These are phyloP conservation scores for Arenicola marina DNA, from an alignment of 2,888 invertebrate genomes.

Conservation along the genomic window DNA sequence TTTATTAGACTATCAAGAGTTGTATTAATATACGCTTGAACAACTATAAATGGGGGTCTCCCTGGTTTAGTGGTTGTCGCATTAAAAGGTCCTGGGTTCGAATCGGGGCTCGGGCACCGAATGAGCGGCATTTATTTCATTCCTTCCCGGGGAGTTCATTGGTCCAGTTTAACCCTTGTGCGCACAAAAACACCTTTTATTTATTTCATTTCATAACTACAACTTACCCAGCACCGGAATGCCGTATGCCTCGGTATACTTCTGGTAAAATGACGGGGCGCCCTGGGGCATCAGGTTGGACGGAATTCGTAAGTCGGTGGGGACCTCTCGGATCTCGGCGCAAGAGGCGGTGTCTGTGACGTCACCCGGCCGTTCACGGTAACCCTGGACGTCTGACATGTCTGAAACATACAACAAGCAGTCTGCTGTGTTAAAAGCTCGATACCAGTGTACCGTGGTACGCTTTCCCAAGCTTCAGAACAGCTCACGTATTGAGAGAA, in stretches of 20 bases:
- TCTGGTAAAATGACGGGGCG: slow-evolving; percentile 27
- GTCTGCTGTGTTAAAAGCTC: not conserved
- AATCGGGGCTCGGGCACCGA: too few relatives aligned
- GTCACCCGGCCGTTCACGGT: not conserved
- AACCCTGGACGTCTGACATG: not conserved
- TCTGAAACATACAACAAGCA: not conserved
- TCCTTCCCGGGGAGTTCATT: too few relatives aligned
- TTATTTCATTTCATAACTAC: not conserved
- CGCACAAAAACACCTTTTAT: not conserved
- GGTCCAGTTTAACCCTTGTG: too few relatives aligned
- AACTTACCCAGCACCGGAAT: slow-evolving; percentile 34
- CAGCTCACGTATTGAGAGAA: too few relatives aligned
- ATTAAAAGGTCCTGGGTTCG: too few relatives aligned
- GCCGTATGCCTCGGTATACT: slow-evolving; percentile 37
- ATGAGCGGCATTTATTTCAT: too few relatives aligned
- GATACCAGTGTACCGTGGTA: too few relatives aligned
- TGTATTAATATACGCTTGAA: too few relatives aligned
- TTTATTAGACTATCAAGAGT: too few relatives aligned
- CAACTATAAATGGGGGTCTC: too few relatives aligned
- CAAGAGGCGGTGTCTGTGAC: not conserved
- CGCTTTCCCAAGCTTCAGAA: too few relatives aligned
- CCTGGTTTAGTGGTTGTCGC: too few relatives aligned
- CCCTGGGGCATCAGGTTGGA: not conserved
- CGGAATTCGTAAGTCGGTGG: not conserved
- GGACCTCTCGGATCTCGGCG: not conserved